Evolutionary conservation across 2,797 vertebrate genomes (phyloP), one percentile per base, ranked within the genome.

Genomic region (Emydoidea blandingii): DNA sequence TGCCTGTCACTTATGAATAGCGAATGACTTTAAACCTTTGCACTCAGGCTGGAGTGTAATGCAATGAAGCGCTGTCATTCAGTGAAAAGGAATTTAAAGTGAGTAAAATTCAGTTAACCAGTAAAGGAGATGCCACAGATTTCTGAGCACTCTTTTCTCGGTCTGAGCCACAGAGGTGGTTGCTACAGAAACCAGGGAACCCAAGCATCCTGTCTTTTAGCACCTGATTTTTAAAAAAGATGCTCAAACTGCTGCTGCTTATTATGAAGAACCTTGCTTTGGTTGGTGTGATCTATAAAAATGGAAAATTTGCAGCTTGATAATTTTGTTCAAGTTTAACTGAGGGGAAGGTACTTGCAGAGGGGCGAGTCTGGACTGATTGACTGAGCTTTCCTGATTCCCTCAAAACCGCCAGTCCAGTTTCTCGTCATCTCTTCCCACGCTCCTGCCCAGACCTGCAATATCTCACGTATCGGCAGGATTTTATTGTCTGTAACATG

Each of bases 1-100:
- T 95, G 92, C 94, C 95, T 96, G 56, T 95, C 95, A 85, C 81
- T 96, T 97, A 93, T 94, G 91, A 95, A 95, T 47, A 31, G 54
- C 9, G 29, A 82, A 19, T 5, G 14, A 16, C 41, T 34, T 96
- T 86, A 93, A 95, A 93, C 83, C 83, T 95, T 87, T 91, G 74
- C 54, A 88, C 81, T 96, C 94, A 90, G 87, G 87, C 88, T 86
- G 85, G 96, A 95, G 93, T 94, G 18, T 91, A 92, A 88, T 89
- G 92, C 95, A 90, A 91, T 91, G 83, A 94, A 94, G 93, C 91
- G n/a, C 47, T 93, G 62, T 78, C 5, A 11, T 79, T 92, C 14
- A 15, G 91, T 85, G 88, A 83, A 89, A 88, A 87, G 95, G 57
- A 84, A 86, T 80, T 80, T 14, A 53, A 80, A 34, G 31, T 84